A percentile compares a stretch with the other conserved stretches of the same genome.
phyloP scores from a whole-genome alignment of 2,113 vertebrate species.

The Onychostruthus taczanowskii region DNA sequence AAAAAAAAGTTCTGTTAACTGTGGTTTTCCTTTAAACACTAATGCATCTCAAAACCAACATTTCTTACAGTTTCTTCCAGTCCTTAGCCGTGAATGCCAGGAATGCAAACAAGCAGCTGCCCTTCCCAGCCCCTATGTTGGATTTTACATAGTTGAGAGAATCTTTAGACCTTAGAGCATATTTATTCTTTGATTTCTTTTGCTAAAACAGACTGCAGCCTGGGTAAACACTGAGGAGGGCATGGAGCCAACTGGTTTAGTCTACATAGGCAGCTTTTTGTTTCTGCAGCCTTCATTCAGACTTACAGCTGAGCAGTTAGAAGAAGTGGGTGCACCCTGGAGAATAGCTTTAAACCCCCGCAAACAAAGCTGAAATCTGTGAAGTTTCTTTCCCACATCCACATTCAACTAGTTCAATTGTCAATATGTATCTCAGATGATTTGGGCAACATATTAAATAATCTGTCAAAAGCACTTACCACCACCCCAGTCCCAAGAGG shows the following conservation, averaged over 20 bases:
- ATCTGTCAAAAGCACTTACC: neutral
- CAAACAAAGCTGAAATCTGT: conserved; percentile 48
- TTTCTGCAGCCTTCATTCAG: conserved; percentile 53
- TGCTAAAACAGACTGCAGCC: conserved; percentile 43
- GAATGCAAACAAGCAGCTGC: conserved; percentile 53
- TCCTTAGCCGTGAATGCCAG: neutral
- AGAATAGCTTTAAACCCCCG: conserved; percentile 5
- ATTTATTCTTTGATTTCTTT: conserved; percentile 63
- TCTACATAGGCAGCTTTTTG: conserved; percentile 53
- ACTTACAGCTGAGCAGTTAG: conserved; percentile 47
- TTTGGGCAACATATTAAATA: neutral
- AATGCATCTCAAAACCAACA: neutral
- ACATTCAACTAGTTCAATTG: conserved; percentile 10
- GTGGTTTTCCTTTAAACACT: conserved; percentile 19
- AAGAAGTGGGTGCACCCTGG: conserved; percentile 13
- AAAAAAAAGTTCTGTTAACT: neutral
- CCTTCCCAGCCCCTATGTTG: conserved; percentile 17
- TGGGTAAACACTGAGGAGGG: conserved; percentile 40
- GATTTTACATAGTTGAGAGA: conserved; percentile 41
- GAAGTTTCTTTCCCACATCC: neutral
- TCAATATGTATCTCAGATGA: neutral
- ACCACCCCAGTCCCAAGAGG: rapidly evolving
- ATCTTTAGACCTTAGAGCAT: conserved; percentile 62
- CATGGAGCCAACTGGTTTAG: conserved; percentile 44
- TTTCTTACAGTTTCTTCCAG: conserved; percentile 31